Percentiles rank a stretch among this genome's conserved stretches.
Conservation (phyloP, 2,113 vertebrate species). For the Gnathonemus echidnorhynchus region DNA sequence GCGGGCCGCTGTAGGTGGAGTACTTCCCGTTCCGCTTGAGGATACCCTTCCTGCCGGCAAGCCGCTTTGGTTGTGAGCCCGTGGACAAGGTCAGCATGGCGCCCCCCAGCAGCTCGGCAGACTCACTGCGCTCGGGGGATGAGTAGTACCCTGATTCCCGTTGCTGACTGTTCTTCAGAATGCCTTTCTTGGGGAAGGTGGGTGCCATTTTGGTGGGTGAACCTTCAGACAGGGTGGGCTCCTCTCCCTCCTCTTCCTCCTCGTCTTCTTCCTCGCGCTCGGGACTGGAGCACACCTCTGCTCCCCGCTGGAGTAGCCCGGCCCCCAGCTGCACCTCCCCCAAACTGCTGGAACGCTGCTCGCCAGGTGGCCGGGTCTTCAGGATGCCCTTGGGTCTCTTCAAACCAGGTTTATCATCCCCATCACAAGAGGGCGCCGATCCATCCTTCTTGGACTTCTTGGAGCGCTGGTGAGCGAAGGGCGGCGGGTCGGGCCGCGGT, state of each 20-base stretch:
- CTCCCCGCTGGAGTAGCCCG: conserved; percentile 60
- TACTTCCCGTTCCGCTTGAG: conserved; percentile 93
- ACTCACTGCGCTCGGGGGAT: conserved; percentile 90
- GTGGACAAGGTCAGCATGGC: conserved; percentile 52
- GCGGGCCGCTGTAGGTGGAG: conserved; percentile 68
- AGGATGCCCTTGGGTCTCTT: conserved; percentile 94
- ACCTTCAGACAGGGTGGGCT: conserved; percentile 46
- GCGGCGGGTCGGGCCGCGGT: conserved; percentile 25
- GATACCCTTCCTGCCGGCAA: conserved; percentile 79
- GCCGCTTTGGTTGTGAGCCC: conserved; percentile 53
- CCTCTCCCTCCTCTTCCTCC: conserved; percentile 59
- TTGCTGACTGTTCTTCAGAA: conserved; percentile 92
- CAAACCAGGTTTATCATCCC: conserved; percentile 70
- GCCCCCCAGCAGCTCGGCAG: conserved; percentile 77
- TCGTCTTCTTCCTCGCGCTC: conserved; percentile 56
- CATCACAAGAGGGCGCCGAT: conserved; percentile 40
- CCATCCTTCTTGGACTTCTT: conserved; percentile 88
- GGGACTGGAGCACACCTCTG: conserved; percentile 67
- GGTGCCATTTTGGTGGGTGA: conserved; percentile 67
- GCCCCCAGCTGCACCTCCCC: conserved; percentile 69
- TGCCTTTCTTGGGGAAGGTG: conserved; percentile 90
- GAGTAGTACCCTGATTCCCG: conserved; percentile 95
- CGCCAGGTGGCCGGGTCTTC: conserved; percentile 79
- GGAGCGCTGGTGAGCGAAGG: conserved; percentile 73
- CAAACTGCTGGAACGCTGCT: conserved; percentile 75